Evolutionary conservation across 2,113 vertebrate species (phyloP), one percentile per base, ranked within the genome.

Genomic region (Falco punctatus): DNA sequence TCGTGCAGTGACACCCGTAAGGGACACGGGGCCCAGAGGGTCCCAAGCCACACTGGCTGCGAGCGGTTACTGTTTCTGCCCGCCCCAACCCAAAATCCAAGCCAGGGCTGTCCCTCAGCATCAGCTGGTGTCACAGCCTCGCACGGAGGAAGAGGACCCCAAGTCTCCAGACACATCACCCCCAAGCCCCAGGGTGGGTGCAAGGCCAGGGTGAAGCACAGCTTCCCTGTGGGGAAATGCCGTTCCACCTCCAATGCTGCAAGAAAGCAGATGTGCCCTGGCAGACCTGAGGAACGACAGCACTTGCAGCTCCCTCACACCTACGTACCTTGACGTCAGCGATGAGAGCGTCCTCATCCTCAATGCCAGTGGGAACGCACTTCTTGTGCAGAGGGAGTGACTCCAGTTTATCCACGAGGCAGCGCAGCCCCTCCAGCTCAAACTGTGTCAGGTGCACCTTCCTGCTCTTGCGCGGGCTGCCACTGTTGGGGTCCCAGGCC

Each of bases 321-420:
- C 73, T 58, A 80, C 97, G 32, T 95, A 99, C 99, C 98, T 98
- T 98, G 88, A 99, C 98, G 8, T 99, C 99, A 23, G 98, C 97
- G 11, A 99, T 98, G 81, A 99, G 98, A 17, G 99, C 99, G 0
- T 98, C 98, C 62, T 99, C 98, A 1, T 99, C 98, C 90, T 98
- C 97, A 40, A 99, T 99, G 73, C 99, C 99, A 0, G 97, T 98
- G 33, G 99, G 99, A 66, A 99, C 98, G 15, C 99, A 99, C 94
- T 99, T 99, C 98, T 99, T 99, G 97, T 99, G 98, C 59, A 98
- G 91, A 1, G 99, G 99, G 84, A 99, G 98, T 4, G 99, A 99
- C 96, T 99, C 99, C 97, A 99, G 98, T 91, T 99, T 99, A 92
- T 99, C 98, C 88, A 99, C 97, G 4, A 99, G 99, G 96, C 99